Evolutionary conservation across 2,797 vertebrate species (phyloP).

Genomic region (Parotocinclus haroldoi): DNA sequence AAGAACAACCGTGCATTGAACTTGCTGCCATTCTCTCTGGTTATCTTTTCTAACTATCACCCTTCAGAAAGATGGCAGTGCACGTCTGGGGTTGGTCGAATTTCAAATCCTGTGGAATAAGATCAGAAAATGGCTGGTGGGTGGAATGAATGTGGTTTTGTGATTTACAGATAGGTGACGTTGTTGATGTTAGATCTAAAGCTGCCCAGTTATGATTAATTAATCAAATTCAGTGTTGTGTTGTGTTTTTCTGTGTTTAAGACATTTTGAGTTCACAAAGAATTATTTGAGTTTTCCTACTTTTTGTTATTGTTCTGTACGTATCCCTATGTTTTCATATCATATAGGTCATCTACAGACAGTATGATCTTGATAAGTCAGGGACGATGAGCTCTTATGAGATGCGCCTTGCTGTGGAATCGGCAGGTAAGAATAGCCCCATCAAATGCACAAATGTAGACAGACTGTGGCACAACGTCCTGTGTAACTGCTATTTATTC

Average conservation of each 20-base stretch:
- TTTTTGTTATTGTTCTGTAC: background rate
- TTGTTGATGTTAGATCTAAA: no score
- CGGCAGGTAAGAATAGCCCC: constrained; percentile 67
- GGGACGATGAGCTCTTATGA: constrained; percentile 90
- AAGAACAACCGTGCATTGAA: background rate
- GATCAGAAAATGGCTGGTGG: constrained; percentile 88
- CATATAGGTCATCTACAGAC: constrained; percentile 78
- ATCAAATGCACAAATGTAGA: background rate
- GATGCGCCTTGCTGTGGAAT: constrained; percentile 86
- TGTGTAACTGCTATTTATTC: background rate
- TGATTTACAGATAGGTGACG: no score
- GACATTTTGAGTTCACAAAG: no score
- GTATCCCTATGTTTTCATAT: background rate
- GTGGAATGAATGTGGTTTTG: constrained; percentile 30
- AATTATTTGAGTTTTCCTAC: no score
- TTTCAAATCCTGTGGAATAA: constrained; percentile 93
- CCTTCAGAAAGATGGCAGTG: constrained; percentile 83
- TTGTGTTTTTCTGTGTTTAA: no score
- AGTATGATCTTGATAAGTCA: constrained; percentile 84
- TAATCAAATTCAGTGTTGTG: no score
- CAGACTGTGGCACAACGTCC: background rate
- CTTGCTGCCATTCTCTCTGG: background rate
- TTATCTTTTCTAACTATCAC: background rate
- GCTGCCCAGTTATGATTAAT: no score
- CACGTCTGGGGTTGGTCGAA: constrained; percentile 81